These are phyloP conservation scores for Diabrotica undecimpunctata DNA, from an alignment of 1,140 invertebrate genomes.

Conservation along the genomic window DNA sequence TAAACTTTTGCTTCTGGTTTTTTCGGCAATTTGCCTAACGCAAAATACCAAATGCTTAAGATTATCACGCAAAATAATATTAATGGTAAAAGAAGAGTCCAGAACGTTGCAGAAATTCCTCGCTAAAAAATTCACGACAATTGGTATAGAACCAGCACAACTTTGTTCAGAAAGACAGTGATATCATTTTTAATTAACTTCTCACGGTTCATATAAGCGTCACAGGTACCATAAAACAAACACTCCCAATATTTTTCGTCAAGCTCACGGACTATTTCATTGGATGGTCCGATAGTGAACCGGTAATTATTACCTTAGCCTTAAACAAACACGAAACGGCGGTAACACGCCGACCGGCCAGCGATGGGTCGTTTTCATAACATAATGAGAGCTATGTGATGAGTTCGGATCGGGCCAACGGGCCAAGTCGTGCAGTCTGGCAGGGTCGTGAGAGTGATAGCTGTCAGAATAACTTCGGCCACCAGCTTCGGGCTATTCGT, in stretches of 20 bases:
- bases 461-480: constrained; percentile 28
- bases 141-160: too few species aligned
- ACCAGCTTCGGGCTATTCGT: constrained; percentile 4
- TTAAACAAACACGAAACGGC: constrained; percentile 35
- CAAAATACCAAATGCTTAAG: too few species aligned
- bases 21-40: too few species aligned
- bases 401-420: constrained; percentile 19
- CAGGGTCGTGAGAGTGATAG: constrained; percentile 38
- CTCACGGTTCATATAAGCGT: too few species aligned
- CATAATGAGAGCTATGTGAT: constrained; percentile 29
- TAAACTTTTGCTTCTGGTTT: too few species aligned
- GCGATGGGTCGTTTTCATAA: constrained; percentile 27
- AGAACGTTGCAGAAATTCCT: too few species aligned
- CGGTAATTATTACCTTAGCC: constrained; percentile 32
- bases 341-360: constrained; percentile 23
- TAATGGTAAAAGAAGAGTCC: too few species aligned
- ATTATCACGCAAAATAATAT: too few species aligned
- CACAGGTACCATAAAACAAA: too few species aligned
- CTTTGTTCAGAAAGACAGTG: too few species aligned
- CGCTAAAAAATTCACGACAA: too few species aligned
- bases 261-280: constrained; percentile 11
- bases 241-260: background rate
- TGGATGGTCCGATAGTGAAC: constrained; percentile 12
- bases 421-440: constrained; percentile 28
- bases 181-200: too few species aligned